Conservation (phyloP, 2,888 invertebrate species). For the Calameuta idolon region DNA sequence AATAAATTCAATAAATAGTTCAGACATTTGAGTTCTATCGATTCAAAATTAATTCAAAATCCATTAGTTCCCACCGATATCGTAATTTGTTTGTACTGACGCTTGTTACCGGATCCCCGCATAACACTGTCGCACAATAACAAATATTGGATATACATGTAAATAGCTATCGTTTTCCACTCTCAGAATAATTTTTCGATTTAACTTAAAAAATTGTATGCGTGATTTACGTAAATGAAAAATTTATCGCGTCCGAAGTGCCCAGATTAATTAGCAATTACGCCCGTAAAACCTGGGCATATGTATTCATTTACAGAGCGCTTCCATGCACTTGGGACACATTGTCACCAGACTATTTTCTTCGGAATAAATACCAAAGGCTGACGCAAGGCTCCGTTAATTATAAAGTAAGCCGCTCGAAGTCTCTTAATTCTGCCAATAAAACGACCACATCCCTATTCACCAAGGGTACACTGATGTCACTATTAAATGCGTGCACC, state of each 20-base stretch:
- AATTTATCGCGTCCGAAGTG: not conserved
- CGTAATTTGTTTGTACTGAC: not conserved
- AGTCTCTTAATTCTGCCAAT: constrained; percentile 59
- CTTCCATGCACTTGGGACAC: not conserved
- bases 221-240: not conserved
- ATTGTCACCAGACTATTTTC: constrained; percentile 13
- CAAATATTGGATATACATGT: no score
- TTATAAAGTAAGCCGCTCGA: constrained; percentile 43
- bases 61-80: not conserved
- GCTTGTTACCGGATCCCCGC: no score
- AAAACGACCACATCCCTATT: constrained; percentile 45
- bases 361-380: constrained; percentile 31
- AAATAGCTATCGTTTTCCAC: no score
- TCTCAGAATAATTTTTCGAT: no score
- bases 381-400: constrained; percentile 42
- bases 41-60: not conserved
- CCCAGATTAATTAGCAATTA: not conserved
- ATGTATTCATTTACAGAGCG: not conserved
- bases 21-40: not conserved
- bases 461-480: constrained; percentile 33
- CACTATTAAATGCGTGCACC: constrained; percentile 39
- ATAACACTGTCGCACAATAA: no score
- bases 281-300: not conserved
- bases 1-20: not conserved
- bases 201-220: no score